These are phyloP conservation scores for Mormyrus proboscirostris DNA, from an alignment of 2,797 vertebrate species.

Conservation along the genomic window DNA sequence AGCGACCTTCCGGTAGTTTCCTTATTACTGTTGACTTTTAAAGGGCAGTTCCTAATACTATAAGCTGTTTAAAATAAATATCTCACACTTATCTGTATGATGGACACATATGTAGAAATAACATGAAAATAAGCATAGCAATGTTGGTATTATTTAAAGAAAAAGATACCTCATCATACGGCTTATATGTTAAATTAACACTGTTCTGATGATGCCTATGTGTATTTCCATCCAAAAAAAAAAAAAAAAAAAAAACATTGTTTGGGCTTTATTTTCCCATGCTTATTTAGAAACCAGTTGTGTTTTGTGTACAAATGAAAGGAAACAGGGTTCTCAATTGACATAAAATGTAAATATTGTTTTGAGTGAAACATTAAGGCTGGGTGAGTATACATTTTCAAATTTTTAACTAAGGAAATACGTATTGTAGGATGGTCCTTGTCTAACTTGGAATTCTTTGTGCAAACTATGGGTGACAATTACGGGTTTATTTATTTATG, in stretches of 20 bases:
- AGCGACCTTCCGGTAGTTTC: not conserved
- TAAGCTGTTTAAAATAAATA: not conserved
- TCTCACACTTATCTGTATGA: not conserved
- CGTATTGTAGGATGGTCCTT: not conserved
- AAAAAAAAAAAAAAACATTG: not conserved
- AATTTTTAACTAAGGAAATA: not conserved
- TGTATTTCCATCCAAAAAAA: not conserved
- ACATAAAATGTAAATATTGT: not conserved
- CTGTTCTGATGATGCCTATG: not conserved
- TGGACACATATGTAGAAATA: not conserved
- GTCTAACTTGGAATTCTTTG: not conserved
- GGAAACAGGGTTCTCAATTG: not conserved
- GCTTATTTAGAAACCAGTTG: not conserved
- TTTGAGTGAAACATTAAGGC: not conserved
- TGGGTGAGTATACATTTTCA: not conserved
- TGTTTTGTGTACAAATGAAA: not conserved
- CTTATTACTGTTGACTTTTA: not conserved
- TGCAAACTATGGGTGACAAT: constrained; percentile 4
- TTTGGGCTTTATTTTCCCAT: not conserved
- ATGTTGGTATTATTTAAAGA: not conserved
- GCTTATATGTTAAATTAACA: not conserved
- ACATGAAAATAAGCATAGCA: not conserved
- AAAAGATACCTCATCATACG: not conserved
- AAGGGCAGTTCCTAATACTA: not conserved
- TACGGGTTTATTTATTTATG: not conserved